Conservation (phyloP, 2,888 invertebrate genomes). For the Terebella lapidaria region DNA sequence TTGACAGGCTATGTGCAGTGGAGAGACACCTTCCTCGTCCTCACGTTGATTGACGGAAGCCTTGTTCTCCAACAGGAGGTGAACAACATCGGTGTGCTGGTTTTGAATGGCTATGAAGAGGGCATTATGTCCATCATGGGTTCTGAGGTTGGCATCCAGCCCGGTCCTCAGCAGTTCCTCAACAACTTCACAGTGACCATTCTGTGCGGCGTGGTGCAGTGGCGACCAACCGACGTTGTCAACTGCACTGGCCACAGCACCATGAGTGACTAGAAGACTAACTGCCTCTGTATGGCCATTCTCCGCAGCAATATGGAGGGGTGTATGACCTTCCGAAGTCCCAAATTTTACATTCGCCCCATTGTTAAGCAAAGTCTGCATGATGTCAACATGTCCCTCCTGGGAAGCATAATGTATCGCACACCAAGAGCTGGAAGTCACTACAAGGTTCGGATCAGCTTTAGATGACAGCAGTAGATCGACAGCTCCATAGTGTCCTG, state of each 20-base stretch:
- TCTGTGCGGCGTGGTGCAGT: slow-evolving; percentile 28
- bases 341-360: slow-evolving; percentile 18
- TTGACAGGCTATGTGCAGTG: slow-evolving; percentile 26
- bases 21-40: slow-evolving; percentile 13
- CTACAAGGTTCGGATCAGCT: slow-evolving; percentile 18
- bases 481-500: slow-evolving; percentile 22
- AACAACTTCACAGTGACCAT: slow-evolving; percentile 22
- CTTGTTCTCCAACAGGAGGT: slow-evolving; percentile 16
- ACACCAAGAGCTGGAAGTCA: slow-evolving; percentile 18
- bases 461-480: slow-evolving; percentile 17
- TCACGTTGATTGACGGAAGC: slow-evolving; percentile 24
- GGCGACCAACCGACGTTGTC: slow-evolving; percentile 24
- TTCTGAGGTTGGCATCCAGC: slow-evolving; percentile 20
- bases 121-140: slow-evolving; percentile 24
- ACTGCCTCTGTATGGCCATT: slow-evolving; percentile 25
- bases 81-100: slow-evolving; percentile 21
- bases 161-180: slow-evolving; percentile 13
- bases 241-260: slow-evolving; percentile 6
- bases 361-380: slow-evolving; percentile 15
- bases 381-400: slow-evolving; percentile 19
- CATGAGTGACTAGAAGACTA: slow-evolving; percentile 14
- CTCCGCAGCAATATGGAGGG: slow-evolving; percentile 28
- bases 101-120: slow-evolving; percentile 27
- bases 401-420: slow-evolving; percentile 25
- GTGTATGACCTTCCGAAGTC: slow-evolving; percentile 24